These are phyloP conservation scores for Turritopsis rubra DNA, from an alignment of 30 jellyfish, hydroid and myxozoan genomes.

Conservation along the genomic window DNA sequence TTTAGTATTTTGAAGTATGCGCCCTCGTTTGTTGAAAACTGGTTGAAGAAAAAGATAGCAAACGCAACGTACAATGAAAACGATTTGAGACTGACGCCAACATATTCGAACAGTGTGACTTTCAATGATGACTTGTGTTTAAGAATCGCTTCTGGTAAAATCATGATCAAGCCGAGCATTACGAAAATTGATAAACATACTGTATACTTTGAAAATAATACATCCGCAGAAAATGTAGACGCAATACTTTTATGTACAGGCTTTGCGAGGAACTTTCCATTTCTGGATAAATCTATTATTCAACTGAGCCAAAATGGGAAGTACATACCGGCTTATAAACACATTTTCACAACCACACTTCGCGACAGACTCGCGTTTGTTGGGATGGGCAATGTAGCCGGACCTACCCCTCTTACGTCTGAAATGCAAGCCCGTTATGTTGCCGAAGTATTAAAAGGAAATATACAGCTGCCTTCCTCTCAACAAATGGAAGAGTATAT, in stretches of 20 bases:
- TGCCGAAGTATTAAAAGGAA: slow-evolving; percentile 59
- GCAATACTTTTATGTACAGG: slow-evolving; percentile 75
- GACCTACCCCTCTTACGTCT: slow-evolving; percentile 43
- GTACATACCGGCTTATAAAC: slow-evolving; percentile 47
- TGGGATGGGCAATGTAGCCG: slow-evolving; percentile 49
- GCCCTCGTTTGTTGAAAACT: slow-evolving; percentile 4
- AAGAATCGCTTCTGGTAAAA: slow-evolving; percentile 13
- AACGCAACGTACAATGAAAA: slow-evolving; percentile 16
- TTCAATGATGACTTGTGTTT: slow-evolving; percentile 21
- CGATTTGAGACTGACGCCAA: slow-evolving; percentile 7
- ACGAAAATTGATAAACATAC: background rate
- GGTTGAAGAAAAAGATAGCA: background rate
- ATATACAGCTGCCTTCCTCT: slow-evolving; percentile 41
- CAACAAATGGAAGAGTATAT: slow-evolving; percentile 39
- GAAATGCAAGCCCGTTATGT: slow-evolving; percentile 90
- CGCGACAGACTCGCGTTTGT: slow-evolving; percentile 55
- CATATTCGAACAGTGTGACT: background rate
- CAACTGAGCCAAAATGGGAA: slow-evolving; percentile 34
- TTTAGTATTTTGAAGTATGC: slow-evolving; percentile 11
- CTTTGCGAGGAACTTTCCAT: slow-evolving; percentile 44
- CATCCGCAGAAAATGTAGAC: slow-evolving; percentile 18
- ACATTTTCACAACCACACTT: slow-evolving; percentile 43
- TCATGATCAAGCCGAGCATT: slow-evolving; percentile 17
- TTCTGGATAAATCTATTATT: slow-evolving; percentile 34
- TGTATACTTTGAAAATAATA: slow-evolving; percentile 9